Base-by-base conservation (phyloP, 2,888 invertebrate genomes). In the Phengaris arion region DNA sequence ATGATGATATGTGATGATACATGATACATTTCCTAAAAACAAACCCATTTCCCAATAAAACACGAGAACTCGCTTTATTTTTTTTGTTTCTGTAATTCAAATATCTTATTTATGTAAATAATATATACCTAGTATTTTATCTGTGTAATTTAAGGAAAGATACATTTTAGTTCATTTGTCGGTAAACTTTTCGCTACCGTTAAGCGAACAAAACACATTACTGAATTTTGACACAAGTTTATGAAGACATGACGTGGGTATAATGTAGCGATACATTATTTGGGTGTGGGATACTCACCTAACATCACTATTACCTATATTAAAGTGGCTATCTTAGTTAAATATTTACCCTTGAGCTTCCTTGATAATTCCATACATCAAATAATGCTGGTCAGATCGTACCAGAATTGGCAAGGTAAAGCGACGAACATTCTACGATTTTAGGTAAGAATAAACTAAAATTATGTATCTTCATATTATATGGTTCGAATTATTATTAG, bases 221-320 rank as follows among this genome's bases (percentile, higher is more conserved):
- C 78, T 77, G 74, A 78, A 75, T 77, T 79, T 81, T 80, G 82
- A 79, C 81, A 80, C 79, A 81, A 82, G 81, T 84, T 81, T 79
- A 81, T 79, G 81, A 81, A 83, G 82, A 81, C 81, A 82, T 83
- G 81, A 83, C 81, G 79, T 75, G 76, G 78, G 78, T 74, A 79
- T 80, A 82, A 81, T 81, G 79, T 76, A 77, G 77, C 79, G 76
- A 77, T 80, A 76, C 74, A 74, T 79, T 79, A 77, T 77, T 77
- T 69, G 74, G 75, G 57, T 77, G 68, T 76, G 76, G 70, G 74
- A 74, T 74, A 70, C 72, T 75, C 77, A 77, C 77, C 77, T 76
- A 77, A 75, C 78, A 78, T 74, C 55, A 59, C 51, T 52, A 35
- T 54, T 72, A 35, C 35, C 35, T 35, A 54, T 72, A 72, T 7